Evolutionary conservation across 2,888 invertebrate genomes (phyloP).

Genomic region (Agriopis leucophaearia): DNA sequence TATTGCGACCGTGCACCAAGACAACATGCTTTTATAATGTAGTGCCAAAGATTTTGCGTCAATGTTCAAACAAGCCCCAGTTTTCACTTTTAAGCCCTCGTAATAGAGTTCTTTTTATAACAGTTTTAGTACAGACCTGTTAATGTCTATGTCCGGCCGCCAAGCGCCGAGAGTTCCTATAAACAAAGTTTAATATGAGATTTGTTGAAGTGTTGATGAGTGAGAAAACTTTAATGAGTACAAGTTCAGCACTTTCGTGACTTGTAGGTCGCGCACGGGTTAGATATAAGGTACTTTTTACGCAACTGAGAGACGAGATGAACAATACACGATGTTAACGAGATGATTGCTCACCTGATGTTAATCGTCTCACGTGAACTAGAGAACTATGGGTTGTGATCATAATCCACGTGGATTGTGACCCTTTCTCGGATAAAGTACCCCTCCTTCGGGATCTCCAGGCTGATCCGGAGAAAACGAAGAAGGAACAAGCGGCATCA

Average conservation of each 20-base stretch:
- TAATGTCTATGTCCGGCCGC: slow-evolving; percentile 69
- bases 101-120: slow-evolving; percentile 26
- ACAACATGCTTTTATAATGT: slow-evolving; percentile 35
- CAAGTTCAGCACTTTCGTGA: slow-evolving; percentile 6
- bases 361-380: too few relatives aligned
- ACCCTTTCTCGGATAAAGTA: too few relatives aligned
- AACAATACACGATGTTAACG: too few relatives aligned
- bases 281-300: too few relatives aligned
- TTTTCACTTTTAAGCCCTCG: slow-evolving; percentile 22
- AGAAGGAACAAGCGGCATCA: too few relatives aligned
- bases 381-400: too few relatives aligned
- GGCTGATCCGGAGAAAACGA: too few relatives aligned
- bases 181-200: slow-evolving; percentile 47
- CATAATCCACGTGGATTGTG: too few relatives aligned
- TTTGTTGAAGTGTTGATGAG: slow-evolving; percentile 19
- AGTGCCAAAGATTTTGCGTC: slow-evolving; percentile 59
- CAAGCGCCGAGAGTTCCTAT: slow-evolving; percentile 67
- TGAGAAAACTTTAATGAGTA: neutral
- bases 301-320: too few relatives aligned
- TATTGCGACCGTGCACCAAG: slow-evolving; percentile 42
- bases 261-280: too few relatives aligned
- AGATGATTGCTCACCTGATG: too few relatives aligned
- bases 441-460: too few relatives aligned
- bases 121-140: slow-evolving; percentile 66
- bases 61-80: slow-evolving; percentile 23